A percentile compares a stretch with the other conserved stretches of the same genome.
Conservation (phyloP, 2,797 vertebrate genomes). For the Anabas testudineus region DNA sequence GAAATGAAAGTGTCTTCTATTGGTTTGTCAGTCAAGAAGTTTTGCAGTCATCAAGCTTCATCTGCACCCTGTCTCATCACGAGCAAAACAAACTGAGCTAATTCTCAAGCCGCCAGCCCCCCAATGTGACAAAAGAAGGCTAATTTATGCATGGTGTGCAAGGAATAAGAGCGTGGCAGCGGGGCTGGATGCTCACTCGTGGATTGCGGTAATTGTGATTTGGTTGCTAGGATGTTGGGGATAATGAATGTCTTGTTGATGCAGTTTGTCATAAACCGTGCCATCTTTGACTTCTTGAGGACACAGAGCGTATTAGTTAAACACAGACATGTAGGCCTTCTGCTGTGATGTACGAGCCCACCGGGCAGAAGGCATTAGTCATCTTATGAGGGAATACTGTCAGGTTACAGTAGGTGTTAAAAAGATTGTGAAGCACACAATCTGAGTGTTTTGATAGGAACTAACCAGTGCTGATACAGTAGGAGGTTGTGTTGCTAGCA, state of each 20-base stretch:
- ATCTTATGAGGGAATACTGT: conserved; percentile 49
- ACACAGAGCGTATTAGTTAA: conserved; percentile 77
- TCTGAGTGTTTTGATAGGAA: conserved; percentile 22
- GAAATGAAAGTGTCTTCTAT: conserved; percentile 42
- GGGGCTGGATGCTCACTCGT: conserved; percentile 67
- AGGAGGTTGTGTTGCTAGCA: not conserved
- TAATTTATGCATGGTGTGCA: conserved; percentile 74
- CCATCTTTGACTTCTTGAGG: conserved; percentile 67
- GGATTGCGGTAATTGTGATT: conserved; percentile 76
- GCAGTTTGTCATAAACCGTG: conserved; percentile 82
- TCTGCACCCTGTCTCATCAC: conserved; percentile 32
- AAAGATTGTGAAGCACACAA: conserved; percentile 17
- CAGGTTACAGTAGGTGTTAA: conserved; percentile 28
- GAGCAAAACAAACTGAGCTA: conserved; percentile 64
- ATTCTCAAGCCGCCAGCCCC: conserved; percentile 64
- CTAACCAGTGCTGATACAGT: conserved; percentile 1
- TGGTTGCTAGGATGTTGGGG: conserved; percentile 74
- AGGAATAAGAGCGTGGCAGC: conserved; percentile 54
- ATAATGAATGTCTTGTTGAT: conserved; percentile 82
- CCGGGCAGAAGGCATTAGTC: conserved; percentile 57
- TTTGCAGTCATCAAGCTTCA: conserved; percentile 48
- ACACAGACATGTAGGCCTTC: conserved; percentile 56
- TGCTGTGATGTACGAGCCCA: conserved; percentile 66
- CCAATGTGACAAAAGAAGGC: conserved; percentile 72
- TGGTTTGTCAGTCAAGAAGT: conserved; percentile 63